Percentiles rank a stretch among this genome's conserved stretches.
These are phyloP conservation scores for Dendropsophus ebraccatus DNA, from an alignment of 2,113 vertebrate genomes.

Conservation along the genomic window DNA sequence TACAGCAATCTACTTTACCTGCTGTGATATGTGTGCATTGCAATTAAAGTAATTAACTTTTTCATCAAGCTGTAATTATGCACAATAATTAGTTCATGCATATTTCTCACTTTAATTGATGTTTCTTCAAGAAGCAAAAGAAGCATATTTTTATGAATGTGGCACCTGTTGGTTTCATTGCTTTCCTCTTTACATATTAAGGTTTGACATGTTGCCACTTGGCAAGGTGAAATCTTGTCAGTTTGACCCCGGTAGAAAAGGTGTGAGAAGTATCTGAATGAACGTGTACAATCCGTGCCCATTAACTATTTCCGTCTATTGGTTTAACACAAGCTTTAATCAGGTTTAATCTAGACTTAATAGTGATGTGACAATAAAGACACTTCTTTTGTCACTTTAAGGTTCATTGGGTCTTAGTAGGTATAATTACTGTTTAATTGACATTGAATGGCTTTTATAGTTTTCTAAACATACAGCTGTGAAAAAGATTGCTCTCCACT, in stretches of 20 bases:
- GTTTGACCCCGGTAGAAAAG: neutral
- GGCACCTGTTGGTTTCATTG: conserved; percentile 33
- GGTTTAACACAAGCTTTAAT: neutral
- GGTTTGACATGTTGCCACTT: neutral
- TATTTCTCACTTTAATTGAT: conserved; percentile 53
- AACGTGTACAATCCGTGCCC: neutral
- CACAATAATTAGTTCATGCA: conserved; percentile 52
- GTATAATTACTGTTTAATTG: neutral
- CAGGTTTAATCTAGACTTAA: no score
- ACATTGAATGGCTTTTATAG: neutral
- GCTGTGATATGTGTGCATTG: conserved; percentile 46
- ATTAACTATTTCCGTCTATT: no score
- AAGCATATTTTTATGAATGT: neutral
- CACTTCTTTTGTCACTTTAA: neutral
- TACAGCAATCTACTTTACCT: conserved; percentile 51
- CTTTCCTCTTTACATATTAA: neutral
- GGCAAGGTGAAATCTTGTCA: neutral
- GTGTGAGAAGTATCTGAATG: neutral
- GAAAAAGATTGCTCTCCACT: no score
- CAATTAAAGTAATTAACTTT: conserved; percentile 57
- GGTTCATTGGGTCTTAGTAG: neutral
- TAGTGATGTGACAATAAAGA: neutral
- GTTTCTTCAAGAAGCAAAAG: conserved; percentile 43
- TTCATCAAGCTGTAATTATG: conserved; percentile 57
- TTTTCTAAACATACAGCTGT: neutral